phyloP scores from a whole-genome alignment of 2,888 invertebrate genomes.

The Terebella lapidaria region DNA sequence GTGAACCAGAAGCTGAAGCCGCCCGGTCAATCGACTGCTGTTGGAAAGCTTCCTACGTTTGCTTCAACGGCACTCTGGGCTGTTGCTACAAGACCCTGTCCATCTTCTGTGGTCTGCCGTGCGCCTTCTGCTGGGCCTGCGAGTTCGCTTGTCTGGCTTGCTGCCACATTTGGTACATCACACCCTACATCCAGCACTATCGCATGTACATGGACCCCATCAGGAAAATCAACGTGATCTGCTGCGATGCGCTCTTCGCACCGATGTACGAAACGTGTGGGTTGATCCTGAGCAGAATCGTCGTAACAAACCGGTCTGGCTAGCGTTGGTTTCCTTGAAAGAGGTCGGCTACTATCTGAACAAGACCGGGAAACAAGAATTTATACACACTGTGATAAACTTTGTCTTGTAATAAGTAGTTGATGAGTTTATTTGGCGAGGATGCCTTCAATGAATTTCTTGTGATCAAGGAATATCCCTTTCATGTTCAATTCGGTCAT shows the following conservation, averaged over 20 bases:
- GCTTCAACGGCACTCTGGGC: constrained; percentile 64
- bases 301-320: constrained; percentile 8
- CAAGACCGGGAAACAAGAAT: too few relatives aligned
- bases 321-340: not conserved
- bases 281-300: constrained; percentile 18
- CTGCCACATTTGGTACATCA: constrained; percentile 69
- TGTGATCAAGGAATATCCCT: too few relatives aligned
- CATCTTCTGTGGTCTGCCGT: constrained; percentile 64
- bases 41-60: constrained; percentile 65
- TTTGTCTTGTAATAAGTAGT: too few relatives aligned
- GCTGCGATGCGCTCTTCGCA: constrained; percentile 16
- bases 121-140: constrained; percentile 60
- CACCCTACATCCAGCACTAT: constrained; percentile 64
- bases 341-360: not conserved
- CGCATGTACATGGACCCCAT: constrained; percentile 65
- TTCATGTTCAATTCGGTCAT: too few relatives aligned
- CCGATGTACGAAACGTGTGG: constrained; percentile 15
- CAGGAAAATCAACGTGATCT: constrained; percentile 5
- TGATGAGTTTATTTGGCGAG: too few relatives aligned
- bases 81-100: constrained; percentile 67
- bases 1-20: constrained; percentile 27
- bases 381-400: too few relatives aligned
- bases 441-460: too few relatives aligned
- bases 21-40: constrained; percentile 60
- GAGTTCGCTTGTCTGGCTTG: constrained; percentile 56